phyloP scores from a whole-genome alignment of 2,797 vertebrate genomes.

The Phoeniculus purpureus region DNA sequence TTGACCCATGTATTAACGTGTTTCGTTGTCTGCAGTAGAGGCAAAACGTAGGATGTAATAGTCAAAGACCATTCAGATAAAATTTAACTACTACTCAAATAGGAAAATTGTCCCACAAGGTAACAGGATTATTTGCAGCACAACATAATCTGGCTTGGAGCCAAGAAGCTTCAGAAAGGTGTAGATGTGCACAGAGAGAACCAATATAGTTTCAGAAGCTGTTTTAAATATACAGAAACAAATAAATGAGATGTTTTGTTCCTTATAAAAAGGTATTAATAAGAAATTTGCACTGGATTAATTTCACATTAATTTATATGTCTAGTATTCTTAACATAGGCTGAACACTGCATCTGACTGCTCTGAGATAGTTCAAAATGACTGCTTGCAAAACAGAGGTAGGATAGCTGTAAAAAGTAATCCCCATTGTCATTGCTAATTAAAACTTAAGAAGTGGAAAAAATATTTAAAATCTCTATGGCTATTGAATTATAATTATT shows the following conservation, averaged over 20 bases:
- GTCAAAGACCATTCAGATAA: not conserved
- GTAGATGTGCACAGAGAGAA: not conserved
- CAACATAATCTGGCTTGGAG: not conserved
- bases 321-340: not conserved
- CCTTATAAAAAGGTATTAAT: not conserved
- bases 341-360: constrained; percentile 2
- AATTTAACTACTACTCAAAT: not conserved
- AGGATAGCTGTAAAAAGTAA: constrained; percentile 7
- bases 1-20: not conserved
- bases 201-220: constrained; percentile 1
- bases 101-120: not conserved
- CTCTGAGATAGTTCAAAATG: constrained; percentile 32
- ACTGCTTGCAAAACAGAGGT: not conserved
- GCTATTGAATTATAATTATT: not conserved
- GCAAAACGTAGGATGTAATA: not conserved
- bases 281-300: constrained; percentile 3
- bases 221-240: not conserved
- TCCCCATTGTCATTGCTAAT: not conserved
- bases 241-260: not conserved
- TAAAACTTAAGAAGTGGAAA: constrained; percentile 42
- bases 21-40: not conserved
- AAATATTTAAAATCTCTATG: not conserved
- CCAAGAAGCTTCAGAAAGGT: not conserved
- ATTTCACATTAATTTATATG: not conserved
- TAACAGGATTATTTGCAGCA: not conserved